Evolutionary conservation across 2,113 vertebrate genomes (phyloP), one percentile per base, ranked within the genome.

Genomic region (Sylvilagus bachmani): DNA sequence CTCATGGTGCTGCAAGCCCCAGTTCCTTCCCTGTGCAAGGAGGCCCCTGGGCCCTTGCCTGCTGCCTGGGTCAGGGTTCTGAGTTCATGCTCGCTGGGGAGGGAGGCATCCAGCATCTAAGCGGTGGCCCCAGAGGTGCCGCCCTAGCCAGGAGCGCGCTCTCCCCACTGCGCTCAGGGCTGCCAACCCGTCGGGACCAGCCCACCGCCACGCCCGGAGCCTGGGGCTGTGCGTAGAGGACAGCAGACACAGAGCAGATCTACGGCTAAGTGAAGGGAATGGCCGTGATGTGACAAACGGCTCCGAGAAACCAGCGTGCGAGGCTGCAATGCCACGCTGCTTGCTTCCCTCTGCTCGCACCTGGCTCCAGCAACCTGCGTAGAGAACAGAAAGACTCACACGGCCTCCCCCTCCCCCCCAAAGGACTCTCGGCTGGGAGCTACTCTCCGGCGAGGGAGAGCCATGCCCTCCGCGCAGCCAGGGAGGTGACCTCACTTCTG

Each of bases 211-310:
- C 44, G 44, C 44, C 44, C 44, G 44, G 44, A 7, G 44, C 44
- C 44, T 6, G 12, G 38, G 49, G 24, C 53, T 44, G 17, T 19
- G 36, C 3, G 16, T 2, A 0, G 29, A 61, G 24, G 13, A 13
- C 0, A 8, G 14, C 14, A 58, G 61, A 13, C 25, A 29, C 1
- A 3, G 21, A 83, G 7, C 4, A 16, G 1, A 1, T 4, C 11
- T 10, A 8, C 61, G 73, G 71, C 58, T 38, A 49, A 67, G 33
- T 6, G 22, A 94, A 51, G 33, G 27, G 3, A 12, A 49, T 8
- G 53, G 49, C 29, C 5, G 3, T 6, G 27, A 70, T 0, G 12
- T 36, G 14, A 55, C 22, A 38, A 33, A 82, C 0, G 9, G 31
- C n/a, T 21, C 29, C 12, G 36, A 66, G 70, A 74, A 83, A 33